phyloP scores from a whole-genome alignment of 2,888 invertebrate genomes.

The Lagria hirta region DNA sequence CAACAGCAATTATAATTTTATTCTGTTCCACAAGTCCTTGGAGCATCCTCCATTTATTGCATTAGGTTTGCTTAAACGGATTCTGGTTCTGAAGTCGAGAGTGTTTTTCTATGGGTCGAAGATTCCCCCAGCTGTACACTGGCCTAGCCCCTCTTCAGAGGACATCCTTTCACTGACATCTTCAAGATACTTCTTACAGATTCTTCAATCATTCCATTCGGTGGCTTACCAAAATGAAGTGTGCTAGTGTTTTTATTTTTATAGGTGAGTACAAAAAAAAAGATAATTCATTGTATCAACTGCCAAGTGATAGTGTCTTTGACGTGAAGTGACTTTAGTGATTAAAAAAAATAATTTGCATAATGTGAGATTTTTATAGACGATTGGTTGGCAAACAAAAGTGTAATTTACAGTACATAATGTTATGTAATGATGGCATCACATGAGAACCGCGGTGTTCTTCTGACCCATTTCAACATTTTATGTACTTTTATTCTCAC shows the following conservation, averaged over 20 bases:
- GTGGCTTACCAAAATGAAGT: constrained; percentile 50
- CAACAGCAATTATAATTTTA: background rate
- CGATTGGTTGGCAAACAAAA: no score
- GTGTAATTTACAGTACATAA: constrained; percentile 4
- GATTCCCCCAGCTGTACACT: constrained; percentile 22
- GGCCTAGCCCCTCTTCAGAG: constrained; percentile 35
- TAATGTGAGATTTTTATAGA: no score
- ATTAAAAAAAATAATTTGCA: no score
- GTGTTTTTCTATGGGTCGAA: constrained; percentile 19
- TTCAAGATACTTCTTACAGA: constrained; percentile 41
- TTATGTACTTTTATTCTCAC: no score
- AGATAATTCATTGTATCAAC: background rate
- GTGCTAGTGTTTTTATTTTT: constrained; percentile 50
- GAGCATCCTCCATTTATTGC: constrained; percentile 6
- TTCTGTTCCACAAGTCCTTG: constrained; percentile 20
- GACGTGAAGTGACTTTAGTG: no score
- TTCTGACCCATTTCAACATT: no score
- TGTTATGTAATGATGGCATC: constrained; percentile 6
- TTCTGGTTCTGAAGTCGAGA: constrained; percentile 23
- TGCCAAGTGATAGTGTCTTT: constrained; percentile 3
- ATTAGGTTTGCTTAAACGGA: constrained; percentile 10
- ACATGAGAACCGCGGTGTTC: no score
- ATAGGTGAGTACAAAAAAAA: constrained; percentile 52
- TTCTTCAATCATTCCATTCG: constrained; percentile 47
- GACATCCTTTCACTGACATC: constrained; percentile 48